Evolutionary conservation across 2,113 vertebrate genomes (phyloP).

Genomic region (Rhegmatorhina hoffmannsi): DNA sequence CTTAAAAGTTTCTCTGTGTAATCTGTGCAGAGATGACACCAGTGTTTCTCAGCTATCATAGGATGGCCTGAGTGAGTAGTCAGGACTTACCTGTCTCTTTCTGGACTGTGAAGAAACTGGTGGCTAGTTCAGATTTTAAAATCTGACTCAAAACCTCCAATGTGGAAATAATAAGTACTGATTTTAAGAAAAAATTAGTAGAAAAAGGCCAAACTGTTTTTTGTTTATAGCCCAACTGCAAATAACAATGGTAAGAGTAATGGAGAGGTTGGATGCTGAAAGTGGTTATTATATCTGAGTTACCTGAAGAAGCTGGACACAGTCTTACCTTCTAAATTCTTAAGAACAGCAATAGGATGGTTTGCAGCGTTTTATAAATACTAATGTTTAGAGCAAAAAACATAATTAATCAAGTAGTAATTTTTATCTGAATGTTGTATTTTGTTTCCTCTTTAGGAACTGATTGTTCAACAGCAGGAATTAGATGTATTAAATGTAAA

Average conservation of each 20-base stretch:
- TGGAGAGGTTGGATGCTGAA: neutral
- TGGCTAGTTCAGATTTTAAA: neutral
- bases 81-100: neutral
- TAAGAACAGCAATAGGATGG: neutral
- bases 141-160: neutral
- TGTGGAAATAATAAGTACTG: neutral
- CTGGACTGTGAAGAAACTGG: neutral
- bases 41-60: neutral
- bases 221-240: neutral
- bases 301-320: neutral
- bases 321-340: neutral
- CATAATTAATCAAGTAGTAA: neutral
- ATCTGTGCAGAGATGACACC: neutral
- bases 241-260: neutral
- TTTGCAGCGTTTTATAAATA: neutral
- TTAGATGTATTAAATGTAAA: conserved; percentile 77
- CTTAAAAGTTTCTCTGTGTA: neutral
- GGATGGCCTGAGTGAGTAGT: neutral
- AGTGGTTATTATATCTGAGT: neutral
- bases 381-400: neutral
- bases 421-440: neutral
- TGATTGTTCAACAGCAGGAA: conserved; percentile 81
- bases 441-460: conserved; percentile 68
- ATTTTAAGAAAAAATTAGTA: neutral
- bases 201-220: neutral